Percentiles rank a stretch among this genome's conserved stretches.
phyloP scores from a whole-genome alignment of 2,888 invertebrate genomes.

The Drosophila vallismaia region DNA sequence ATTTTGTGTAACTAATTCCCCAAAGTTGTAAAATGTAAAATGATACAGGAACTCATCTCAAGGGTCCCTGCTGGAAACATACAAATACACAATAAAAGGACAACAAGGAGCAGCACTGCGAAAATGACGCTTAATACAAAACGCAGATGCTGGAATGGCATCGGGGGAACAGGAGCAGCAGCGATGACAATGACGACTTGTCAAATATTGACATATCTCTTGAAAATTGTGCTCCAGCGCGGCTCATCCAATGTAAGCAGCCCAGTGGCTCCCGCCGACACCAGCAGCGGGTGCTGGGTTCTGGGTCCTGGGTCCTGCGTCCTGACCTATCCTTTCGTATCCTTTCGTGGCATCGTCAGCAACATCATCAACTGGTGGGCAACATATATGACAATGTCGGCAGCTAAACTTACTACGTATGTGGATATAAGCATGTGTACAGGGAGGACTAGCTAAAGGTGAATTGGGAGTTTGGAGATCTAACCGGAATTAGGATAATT shows the following conservation, averaged over 20 bases:
- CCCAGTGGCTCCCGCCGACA: conserved; percentile 54
- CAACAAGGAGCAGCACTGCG: conserved; percentile 22
- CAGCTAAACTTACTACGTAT: conserved; percentile 39
- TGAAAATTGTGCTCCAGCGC: conserved; percentile 80
- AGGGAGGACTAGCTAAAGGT: not conserved
- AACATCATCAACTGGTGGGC: conserved; percentile 80
- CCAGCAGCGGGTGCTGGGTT: not conserved
- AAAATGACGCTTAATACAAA: conserved; percentile 23
- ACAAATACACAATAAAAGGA: conserved; percentile 8
- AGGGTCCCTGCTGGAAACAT: conserved; percentile 1
- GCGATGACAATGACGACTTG: conserved; percentile 76
- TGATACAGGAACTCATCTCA: not conserved
- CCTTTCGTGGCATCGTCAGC: conserved; percentile 67
- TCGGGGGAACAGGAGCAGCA: conserved; percentile 2
- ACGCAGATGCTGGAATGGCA: conserved; percentile 20
- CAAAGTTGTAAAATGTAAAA: conserved; percentile 9
- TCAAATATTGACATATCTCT: conserved; percentile 81
- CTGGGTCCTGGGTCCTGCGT: not conserved
- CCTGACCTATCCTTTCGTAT: conserved; percentile 41
- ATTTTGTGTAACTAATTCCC: no score
- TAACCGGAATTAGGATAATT: no score
- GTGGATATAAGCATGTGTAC: conserved; percentile 2
- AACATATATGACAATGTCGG: conserved; percentile 67
- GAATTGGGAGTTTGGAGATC: no score
- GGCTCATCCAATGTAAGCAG: conserved; percentile 79